These are phyloP conservation scores for Tenthredo notha DNA, from an alignment of 2,888 invertebrate species.

Conservation along the genomic window DNA sequence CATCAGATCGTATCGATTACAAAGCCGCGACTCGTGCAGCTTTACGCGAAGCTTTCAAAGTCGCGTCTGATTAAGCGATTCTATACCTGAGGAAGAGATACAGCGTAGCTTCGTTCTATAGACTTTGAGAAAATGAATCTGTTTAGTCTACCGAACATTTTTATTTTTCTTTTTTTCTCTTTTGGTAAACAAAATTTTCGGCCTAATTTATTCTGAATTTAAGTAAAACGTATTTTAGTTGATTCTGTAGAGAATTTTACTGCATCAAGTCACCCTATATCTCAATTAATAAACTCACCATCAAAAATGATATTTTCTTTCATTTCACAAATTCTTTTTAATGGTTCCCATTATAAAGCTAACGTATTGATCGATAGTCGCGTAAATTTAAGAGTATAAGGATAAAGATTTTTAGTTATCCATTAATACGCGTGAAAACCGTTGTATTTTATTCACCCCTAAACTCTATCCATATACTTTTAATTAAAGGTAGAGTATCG, in stretches of 20 bases:
- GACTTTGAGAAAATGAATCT: neutral
- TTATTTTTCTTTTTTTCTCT: neutral
- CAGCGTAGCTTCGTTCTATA: neutral
- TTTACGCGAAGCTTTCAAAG: neutral
- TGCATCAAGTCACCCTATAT: neutral
- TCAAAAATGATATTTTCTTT: too few relatives aligned
- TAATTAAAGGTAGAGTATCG: neutral
- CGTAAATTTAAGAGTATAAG: too few relatives aligned
- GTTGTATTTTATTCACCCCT: neutral
- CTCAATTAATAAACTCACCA: too few relatives aligned
- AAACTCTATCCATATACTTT: neutral
- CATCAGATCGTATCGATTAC: conserved; percentile 37
- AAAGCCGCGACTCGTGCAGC: neutral
- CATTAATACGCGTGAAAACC: neutral
- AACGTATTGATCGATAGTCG: too few relatives aligned
- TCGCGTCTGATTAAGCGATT: neutral
- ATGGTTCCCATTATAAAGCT: too few relatives aligned
- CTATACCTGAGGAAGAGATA: neutral
- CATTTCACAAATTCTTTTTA: too few relatives aligned
- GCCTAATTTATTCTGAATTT: neutral
- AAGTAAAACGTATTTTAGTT: neutral
- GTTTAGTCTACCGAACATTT: neutral
- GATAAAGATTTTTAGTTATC: too few relatives aligned
- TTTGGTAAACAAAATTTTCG: neutral
- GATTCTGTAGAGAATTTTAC: neutral